Conservation (phyloP, 2,797 vertebrate genomes). For the Hypotaenidia philippensis region DNA sequence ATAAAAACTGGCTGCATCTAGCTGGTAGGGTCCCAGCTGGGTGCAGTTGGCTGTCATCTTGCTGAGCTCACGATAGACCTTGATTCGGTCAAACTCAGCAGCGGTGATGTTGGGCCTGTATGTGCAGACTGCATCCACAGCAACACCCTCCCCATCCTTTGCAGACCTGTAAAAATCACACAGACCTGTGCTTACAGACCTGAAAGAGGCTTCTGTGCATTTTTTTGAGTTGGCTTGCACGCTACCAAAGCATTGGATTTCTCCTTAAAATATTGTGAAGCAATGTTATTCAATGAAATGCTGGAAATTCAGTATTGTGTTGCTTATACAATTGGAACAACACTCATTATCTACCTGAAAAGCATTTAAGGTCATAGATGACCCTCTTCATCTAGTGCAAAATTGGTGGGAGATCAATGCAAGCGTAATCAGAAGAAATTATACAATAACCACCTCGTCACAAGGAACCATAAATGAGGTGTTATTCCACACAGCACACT, state of each 20-base stretch:
- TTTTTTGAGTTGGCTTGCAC: neutral
- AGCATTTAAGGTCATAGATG: neutral
- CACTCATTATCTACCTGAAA: neutral
- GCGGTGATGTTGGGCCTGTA: neutral
- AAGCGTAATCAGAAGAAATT: neutral
- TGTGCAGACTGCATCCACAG: conserved; percentile 57
- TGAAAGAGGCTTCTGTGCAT: neutral
- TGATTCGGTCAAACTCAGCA: neutral
- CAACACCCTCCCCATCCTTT: conserved; percentile 3
- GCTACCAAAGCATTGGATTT: neutral
- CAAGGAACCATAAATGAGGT: neutral
- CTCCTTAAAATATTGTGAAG: neutral
- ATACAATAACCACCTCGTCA: neutral
- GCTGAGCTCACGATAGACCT: neutral
- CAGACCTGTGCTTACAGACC: neutral
- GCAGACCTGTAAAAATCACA: conserved; percentile 33
- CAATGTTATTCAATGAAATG: neutral
- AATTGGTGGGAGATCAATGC: neutral
- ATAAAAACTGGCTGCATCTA: conserved; percentile 68
- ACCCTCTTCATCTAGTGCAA: neutral
- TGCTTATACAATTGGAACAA: neutral
- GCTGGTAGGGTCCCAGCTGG: conserved; percentile 57
- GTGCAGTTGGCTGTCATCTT: conserved; percentile 31
- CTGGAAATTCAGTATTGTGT: neutral
- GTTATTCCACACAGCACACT: neutral